These are phyloP conservation scores for Cnemophilus loriae DNA, from an alignment of 2,113 vertebrate genomes.

Conservation along the genomic window DNA sequence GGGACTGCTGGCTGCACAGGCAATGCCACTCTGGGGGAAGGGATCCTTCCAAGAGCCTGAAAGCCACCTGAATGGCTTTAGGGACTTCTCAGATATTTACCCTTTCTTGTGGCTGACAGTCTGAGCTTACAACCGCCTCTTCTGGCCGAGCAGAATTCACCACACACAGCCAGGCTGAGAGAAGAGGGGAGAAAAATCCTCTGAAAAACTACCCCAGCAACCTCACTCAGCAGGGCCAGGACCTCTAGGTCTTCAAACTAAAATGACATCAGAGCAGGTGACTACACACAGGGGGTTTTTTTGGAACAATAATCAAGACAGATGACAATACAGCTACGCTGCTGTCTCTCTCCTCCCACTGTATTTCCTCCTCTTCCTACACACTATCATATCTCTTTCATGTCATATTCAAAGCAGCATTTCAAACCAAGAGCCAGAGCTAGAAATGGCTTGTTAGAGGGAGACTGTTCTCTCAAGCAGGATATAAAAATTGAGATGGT, in stretches of 20 bases:
- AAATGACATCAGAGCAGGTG: conserved; percentile 22
- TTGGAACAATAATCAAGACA: conserved; percentile 31
- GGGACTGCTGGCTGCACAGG: neutral
- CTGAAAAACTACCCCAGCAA: neutral
- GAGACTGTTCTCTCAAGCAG: neutral
- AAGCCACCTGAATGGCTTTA: neutral
- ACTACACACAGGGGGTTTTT: neutral
- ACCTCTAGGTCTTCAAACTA: neutral
- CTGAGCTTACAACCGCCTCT: neutral
- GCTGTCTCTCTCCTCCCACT: conserved; percentile 59
- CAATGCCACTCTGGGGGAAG: neutral
- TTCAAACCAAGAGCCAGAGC: conserved; percentile 22
- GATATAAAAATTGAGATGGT: neutral
- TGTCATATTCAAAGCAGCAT: conserved; percentile 54
- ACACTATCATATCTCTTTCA: conserved; percentile 36
- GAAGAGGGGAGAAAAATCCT: neutral
- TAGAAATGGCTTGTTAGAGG: conserved; percentile 13
- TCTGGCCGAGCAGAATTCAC: neutral
- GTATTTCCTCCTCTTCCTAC: conserved; percentile 55
- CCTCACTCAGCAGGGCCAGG: neutral
- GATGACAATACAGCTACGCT: conserved; percentile 42
- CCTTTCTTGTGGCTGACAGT: neutral
- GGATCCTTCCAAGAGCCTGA: neutral
- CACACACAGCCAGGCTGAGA: neutral
- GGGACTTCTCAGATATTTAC: neutral